Evolutionary conservation across 2,888 invertebrate species (phyloP), one percentile per base, ranked within the genome.

Genomic region (Hirudinaria manillensis): DNA sequence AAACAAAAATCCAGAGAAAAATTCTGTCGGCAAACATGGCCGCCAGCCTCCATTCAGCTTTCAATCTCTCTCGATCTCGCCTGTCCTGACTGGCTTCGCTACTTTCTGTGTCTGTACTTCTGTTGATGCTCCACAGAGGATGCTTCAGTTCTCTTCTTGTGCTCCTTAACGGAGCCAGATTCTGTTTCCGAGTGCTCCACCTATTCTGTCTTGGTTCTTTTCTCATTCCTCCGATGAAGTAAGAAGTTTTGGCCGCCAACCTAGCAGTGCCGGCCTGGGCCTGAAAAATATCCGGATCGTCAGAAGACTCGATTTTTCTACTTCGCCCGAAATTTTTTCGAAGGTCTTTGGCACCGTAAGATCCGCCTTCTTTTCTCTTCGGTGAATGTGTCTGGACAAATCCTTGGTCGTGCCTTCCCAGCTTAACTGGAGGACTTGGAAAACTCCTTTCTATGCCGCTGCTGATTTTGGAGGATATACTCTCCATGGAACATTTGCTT

Each of bases 1-100:
- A 76, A 19, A 81, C 29, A 76, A 81, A 81, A n/a, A 81, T 55
- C 80, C 81, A 81, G 77, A 81, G 80, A 70, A 81, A 81, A 56
- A 80, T 70, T 16, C 80, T 78, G 66, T 81, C 80, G 51, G 77
- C 76, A 32, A 79, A 77, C 71, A 78, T 77, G 51, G 81, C 80
- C 19, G 80, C 78, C 61, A 79, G 71, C 29, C 76, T 61, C 81
- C 81, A 81, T 72, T 80, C 80, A 16, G 76, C 77, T 55, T 81
- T 79, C 24, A 56, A 29, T 32, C 76, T 67, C 10, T 74, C 77
- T 6, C 32, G 51, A 36, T 78, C 78, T 7, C 32, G 34, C 16
- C 51, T 51, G 32, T 77, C 77, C 45, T 74, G 38, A 34, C 68
- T 76, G 67, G 72, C 55, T n/a, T 68, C 74, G 27, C 74, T 74